Evolutionary conservation across 2,797 vertebrate species (phyloP), one percentile per base, ranked within the genome.

Genomic region (Phalloptychus januarius): DNA sequence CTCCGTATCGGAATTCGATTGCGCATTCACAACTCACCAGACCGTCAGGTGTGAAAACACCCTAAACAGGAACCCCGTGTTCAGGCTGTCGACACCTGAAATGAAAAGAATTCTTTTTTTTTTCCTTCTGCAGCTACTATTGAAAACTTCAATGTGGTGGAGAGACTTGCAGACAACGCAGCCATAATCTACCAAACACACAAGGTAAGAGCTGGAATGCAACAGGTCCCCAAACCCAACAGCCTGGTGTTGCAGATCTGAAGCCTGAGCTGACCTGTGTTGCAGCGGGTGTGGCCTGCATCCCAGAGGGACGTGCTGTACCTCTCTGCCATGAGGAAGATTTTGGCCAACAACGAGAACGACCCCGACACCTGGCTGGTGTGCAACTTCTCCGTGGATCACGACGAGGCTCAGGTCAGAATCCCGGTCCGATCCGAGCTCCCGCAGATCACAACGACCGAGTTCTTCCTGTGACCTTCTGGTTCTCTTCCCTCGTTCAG

Each of bases 321-420:
- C 95, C 95, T 99, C 85, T 99, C 98, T 20, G 96, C 97, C 79
- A 98, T 99, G 93, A 96, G 96, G 77, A 97, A 98, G 89, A 96
- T 99, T 87, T 36, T 96, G 78, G 95, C 97, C 71, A 95, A 95
- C 91, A 97, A 97, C 77, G 98, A 99, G 96, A 99, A 96, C 72
- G 97, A 99, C 91, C 96, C 97, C 0, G 98, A 99, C 93, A 99
- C 98, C 11, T 99, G 98, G 97, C 96, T 99, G 90, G 98, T 99
- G 71, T 99, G 98, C 92, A 99, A 99, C 86, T 99, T 99, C 91
- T 99, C 98, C 28, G 98, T 99, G 74, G 98, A 99, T 80, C 98
- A 99, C 40, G 96, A 97, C 25, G 95, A 95, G 13, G 97, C 96
- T 75, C 97, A 96, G 93, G 98, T 99, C 93, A 97, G 96, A 11